phyloP scores from a whole-genome alignment of 2,797 vertebrate genomes.

The Ispidina picta region DNA sequence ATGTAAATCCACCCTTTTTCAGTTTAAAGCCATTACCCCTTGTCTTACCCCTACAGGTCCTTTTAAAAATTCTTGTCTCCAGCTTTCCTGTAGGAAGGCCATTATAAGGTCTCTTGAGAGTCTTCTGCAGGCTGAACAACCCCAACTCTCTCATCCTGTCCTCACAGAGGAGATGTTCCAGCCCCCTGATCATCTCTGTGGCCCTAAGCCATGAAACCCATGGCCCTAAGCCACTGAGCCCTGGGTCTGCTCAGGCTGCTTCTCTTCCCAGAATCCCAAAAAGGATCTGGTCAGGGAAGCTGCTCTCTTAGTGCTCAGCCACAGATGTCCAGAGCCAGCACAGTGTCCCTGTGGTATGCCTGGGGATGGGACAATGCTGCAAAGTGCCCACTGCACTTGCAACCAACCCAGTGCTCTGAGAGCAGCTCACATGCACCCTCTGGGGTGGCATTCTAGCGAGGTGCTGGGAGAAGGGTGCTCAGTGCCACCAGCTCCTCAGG shows the following conservation, averaged over 20 bases:
- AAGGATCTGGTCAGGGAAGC: background rate
- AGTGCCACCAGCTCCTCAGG: accelerated
- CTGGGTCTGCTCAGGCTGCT: background rate
- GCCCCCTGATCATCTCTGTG: background rate
- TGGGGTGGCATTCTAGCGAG: background rate
- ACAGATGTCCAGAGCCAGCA: background rate
- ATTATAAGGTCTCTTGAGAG: background rate
- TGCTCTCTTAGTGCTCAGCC: background rate
- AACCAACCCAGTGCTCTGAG: accelerated
- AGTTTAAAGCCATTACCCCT: background rate
- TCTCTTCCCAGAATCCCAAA: background rate
- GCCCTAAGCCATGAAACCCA: background rate
- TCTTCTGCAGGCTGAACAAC: background rate
- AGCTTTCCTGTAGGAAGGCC: background rate
- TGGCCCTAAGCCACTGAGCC: accelerated
- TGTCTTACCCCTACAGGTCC: too few species aligned
- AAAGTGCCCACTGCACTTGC: background rate
- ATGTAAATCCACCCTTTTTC: background rate
- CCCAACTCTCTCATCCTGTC: background rate
- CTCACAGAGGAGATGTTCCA: background rate
- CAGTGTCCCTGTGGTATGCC: background rate
- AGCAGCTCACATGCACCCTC: accelerated
- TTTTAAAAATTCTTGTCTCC: background rate
- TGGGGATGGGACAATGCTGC: background rate
- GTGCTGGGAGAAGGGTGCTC: background rate